A percentile compares a stretch with the other conserved stretches of the same genome.
These are phyloP conservation scores for Caenorhabditis briggsae DNA, from an alignment of 1,140 invertebrate genomes.

Conservation along the genomic window DNA sequence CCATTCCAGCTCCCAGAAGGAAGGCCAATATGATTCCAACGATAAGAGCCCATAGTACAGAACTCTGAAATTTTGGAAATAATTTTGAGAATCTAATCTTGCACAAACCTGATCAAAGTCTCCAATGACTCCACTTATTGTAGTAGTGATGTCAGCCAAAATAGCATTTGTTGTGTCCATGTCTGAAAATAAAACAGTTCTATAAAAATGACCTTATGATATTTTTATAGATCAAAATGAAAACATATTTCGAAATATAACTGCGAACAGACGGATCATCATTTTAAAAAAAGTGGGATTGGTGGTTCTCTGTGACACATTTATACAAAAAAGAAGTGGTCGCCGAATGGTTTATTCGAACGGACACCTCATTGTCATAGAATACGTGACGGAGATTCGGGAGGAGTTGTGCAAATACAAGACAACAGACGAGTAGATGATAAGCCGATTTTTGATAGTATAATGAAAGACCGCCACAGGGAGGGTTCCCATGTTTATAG, in stretches of 20 bases:
- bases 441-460: slow-evolving; percentile 41
- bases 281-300: not conserved
- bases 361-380: slow-evolving; percentile 7
- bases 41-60: slow-evolving; percentile 81
- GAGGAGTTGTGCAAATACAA: not conserved
- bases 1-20: slow-evolving; percentile 93
- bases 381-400: slow-evolving; percentile 1
- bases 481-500: too few relatives aligned
- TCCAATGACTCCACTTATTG: not conserved
- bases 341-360: slow-evolving; percentile 14
- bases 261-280: slow-evolving; percentile 14
- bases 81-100: not conserved
- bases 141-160: slow-evolving; percentile 11
- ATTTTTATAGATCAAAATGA: slow-evolving; percentile 11
- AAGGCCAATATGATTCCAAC: slow-evolving; percentile 93
- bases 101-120: slow-evolving; percentile 37
- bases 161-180: slow-evolving; percentile 34
- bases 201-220: not conserved
- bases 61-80: slow-evolving; percentile 64
- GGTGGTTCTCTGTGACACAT: slow-evolving; percentile 31
- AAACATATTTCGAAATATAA: not conserved
- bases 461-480: not conserved
- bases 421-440: not conserved
- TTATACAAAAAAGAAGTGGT: slow-evolving; percentile 23
- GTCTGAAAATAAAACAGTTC: not conserved